These are phyloP conservation scores for Rhodeus uyekii DNA, from an alignment of 2,797 vertebrate genomes.

Conservation along the genomic window DNA sequence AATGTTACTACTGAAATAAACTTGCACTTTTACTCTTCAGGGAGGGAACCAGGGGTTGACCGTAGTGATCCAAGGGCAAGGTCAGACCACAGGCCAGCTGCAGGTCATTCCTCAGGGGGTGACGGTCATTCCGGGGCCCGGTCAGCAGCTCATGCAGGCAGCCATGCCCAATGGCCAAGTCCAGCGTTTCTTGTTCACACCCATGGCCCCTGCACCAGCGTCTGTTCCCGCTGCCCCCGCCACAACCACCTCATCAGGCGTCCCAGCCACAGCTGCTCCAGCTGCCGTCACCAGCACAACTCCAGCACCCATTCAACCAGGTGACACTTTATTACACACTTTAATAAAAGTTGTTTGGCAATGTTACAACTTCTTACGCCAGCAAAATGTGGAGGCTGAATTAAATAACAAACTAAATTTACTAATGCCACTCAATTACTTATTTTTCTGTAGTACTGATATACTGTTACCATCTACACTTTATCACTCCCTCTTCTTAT, in stretches of 20 bases:
- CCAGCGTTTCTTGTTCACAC: slow-evolving; percentile 97
- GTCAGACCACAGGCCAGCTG: slow-evolving; percentile 94
- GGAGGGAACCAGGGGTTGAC: slow-evolving; percentile 95
- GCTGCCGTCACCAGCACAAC: slow-evolving; percentile 72
- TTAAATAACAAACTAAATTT: neutral
- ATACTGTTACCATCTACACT: neutral
- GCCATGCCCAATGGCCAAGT: slow-evolving; percentile 97
- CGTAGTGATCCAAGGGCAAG: slow-evolving; percentile 98
- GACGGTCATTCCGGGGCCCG: slow-evolving; percentile 90
- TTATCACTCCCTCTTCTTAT: neutral
- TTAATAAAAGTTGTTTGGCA: neutral
- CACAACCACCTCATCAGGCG: neutral
- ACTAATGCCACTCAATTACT: neutral
- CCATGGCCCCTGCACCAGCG: slow-evolving; percentile 69
- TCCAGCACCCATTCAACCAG: slow-evolving; percentile 81
- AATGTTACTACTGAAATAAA: neutral
- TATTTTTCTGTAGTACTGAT: neutral
- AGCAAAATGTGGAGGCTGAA: neutral
- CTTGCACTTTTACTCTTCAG: slow-evolving; percentile 63
- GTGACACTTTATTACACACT: slow-evolving; percentile 70
- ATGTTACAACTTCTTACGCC: neutral
- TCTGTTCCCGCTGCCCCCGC: slow-evolving; percentile 55
- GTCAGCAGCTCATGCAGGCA: slow-evolving; percentile 99
- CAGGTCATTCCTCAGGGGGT: slow-evolving; percentile 97
- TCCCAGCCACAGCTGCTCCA: slow-evolving; percentile 40